Evolutionary conservation across 1,140 invertebrate species (phyloP), one percentile per base, ranked within the genome.

Genomic region (Venturia canescens): DNA sequence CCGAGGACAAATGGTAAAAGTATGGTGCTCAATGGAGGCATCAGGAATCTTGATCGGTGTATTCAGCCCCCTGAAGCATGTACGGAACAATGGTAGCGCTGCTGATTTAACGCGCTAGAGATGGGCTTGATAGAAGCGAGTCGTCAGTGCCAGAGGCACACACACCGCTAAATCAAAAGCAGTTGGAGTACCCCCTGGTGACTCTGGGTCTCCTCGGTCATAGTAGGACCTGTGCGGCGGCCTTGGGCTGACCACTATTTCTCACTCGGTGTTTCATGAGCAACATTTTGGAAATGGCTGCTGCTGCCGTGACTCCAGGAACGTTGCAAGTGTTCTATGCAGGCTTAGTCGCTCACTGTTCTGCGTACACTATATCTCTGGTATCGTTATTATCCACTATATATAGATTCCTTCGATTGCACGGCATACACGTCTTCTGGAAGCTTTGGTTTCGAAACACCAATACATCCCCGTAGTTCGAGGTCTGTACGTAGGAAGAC

Each of bases 101-200:
- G 71, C 38, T 23, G 78, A 29, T 34, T 66, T 82, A 85, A 84
- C 84, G 84, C 80, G 84, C 16, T 18, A 60, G 53, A 60, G 72
- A 76, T 76, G 53, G n/a, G 44, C 48, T 74, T 88, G 88, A 88
- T 87, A 84, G 86, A 84, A 82, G 84, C 79, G 83, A 87, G 87
- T 89, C 88, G 87, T 90, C 89, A 89, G 86, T 90, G 88, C 86
- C 89, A 90, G 82, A 44, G 81, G 87, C 60, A 63, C 88, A 90
- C 87, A 90, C 87, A 88, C 83, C 86, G 85, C 85, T 90, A 90
- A 90, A 90, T 90, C 89, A 90, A 90, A 90, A 90, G 85, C 89
- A 89, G 88, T 3, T 18, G 23, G n/a, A 63, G 60, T 23, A 21
- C 84, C 48, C 71, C 78, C 72, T 76, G 53, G 50, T 63, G 60